A percentile compares a stretch with the other conserved stretches of the same genome.
Conservation (phyloP, 2,888 invertebrate genomes). For the Pachydiplax longipennis region DNA sequence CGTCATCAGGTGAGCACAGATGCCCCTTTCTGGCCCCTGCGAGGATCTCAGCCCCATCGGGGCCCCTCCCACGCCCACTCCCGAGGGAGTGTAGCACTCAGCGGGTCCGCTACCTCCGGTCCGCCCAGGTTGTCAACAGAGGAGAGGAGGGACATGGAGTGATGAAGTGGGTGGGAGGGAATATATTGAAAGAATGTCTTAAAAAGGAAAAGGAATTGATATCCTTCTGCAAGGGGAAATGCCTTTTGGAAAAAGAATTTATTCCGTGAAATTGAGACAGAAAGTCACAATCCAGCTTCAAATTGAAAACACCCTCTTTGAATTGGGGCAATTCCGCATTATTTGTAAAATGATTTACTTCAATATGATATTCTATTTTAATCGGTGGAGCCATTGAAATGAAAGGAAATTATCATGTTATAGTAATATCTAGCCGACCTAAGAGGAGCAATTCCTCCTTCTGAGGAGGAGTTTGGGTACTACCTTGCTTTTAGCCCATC, state of each 20-base stretch:
- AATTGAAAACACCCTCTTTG: too few relatives aligned
- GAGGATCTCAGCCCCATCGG: neutral
- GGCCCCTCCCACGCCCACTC: neutral
- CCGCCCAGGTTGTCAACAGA: neutral
- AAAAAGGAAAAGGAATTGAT: neutral
- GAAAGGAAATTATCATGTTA: too few relatives aligned
- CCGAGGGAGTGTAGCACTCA: neutral
- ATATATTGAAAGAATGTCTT: neutral
- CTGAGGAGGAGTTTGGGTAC: too few relatives aligned
- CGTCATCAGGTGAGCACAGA: neutral
- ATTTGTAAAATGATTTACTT: too few relatives aligned
- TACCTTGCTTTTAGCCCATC: too few relatives aligned
- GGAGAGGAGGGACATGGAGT: neutral
- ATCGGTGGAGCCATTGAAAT: too few relatives aligned
- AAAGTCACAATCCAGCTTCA: too few relatives aligned
- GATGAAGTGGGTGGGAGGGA: neutral
- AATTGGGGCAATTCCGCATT: too few relatives aligned
- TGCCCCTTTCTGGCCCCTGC: neutral
- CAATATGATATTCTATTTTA: too few relatives aligned
- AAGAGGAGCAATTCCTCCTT: too few relatives aligned
- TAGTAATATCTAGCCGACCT: too few relatives aligned
- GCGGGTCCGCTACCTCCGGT: neutral
- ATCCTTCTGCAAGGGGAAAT: neutral
- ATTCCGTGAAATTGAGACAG: too few relatives aligned
- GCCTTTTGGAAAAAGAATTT: neutral